Evolutionary conservation across 1,140 invertebrate genomes (phyloP).

Genomic region (Caenorhabditis remanei): DNA sequence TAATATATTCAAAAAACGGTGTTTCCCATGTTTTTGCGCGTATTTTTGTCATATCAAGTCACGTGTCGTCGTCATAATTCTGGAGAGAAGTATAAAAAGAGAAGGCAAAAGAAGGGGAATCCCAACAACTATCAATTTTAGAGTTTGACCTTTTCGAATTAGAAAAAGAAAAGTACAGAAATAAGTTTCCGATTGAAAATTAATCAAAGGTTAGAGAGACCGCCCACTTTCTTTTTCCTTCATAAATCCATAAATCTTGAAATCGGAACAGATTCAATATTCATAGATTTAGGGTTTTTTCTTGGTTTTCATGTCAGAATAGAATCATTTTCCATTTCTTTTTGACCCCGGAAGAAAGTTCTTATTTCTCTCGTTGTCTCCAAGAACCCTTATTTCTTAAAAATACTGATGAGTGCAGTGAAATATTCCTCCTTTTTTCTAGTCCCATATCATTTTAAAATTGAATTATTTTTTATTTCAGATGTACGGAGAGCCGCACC

Average conservation of each 20-base stretch:
- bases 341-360: background rate
- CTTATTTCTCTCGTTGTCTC: background rate
- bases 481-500: conserved; percentile 42
- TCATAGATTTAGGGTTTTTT: conserved; percentile 6
- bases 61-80: conserved; percentile 25
- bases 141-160: background rate
- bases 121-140: background rate
- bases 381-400: too few species aligned
- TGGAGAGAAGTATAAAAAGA: conserved; percentile 17
- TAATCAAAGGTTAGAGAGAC: background rate
- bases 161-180: conserved; percentile 1
- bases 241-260: background rate
- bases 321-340: background rate
- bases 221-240: background rate
- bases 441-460: background rate
- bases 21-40: conserved; percentile 50
- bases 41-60: conserved; percentile 24
- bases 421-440: too few species aligned
- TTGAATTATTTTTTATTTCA: background rate
- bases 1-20: conserved; percentile 50
- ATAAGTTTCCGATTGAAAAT: background rate
- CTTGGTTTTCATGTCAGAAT: background rate
- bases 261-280: conserved; percentile 13
- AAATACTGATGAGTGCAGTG: background rate
- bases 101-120: background rate